phyloP scores from a whole-genome alignment of 2,113 vertebrate genomes.

The Xenopus borealis region DNA sequence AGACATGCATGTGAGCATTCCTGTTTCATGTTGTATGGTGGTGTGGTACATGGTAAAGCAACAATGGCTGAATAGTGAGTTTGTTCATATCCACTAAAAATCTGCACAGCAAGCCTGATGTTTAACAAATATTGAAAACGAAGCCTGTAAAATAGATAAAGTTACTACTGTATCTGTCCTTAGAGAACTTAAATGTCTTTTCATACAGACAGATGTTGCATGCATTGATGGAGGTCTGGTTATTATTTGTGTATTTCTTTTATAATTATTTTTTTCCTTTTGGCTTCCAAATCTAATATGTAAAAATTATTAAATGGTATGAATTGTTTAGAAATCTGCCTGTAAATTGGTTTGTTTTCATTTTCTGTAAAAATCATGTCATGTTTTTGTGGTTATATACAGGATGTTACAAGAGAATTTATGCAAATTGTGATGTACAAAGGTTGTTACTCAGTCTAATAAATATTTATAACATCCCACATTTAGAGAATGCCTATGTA shows the following conservation, averaged over 20 bases:
- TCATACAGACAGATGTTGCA: slow-evolving; percentile 93
- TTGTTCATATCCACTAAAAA: slow-evolving; percentile 75
- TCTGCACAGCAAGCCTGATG: slow-evolving; percentile 64
- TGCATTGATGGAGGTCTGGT: slow-evolving; percentile 86
- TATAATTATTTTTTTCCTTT: slow-evolving; percentile 54
- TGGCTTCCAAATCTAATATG: slow-evolving; percentile 64
- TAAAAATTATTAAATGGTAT: slow-evolving; percentile 69
- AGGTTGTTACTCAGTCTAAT: slow-evolving; percentile 86
- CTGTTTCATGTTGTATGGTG: slow-evolving; percentile 77
- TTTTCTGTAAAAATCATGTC: slow-evolving; percentile 82
- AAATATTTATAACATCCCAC: slow-evolving; percentile 83
- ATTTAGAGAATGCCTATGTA: too few relatives aligned
- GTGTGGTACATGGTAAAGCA: slow-evolving; percentile 75
- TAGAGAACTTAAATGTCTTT: slow-evolving; percentile 83
- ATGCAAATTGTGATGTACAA: slow-evolving; percentile 95
- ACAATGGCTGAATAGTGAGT: slow-evolving; percentile 67
- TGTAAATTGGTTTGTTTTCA: slow-evolving; percentile 96
- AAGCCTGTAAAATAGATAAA: slow-evolving; percentile 57
- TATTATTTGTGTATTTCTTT: slow-evolving; percentile 57
- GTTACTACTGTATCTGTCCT: slow-evolving; percentile 63
- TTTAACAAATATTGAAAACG: slow-evolving; percentile 57
- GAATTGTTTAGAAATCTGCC: slow-evolving; percentile 86
- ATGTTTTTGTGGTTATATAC: slow-evolving; percentile 97
- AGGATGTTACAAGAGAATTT: slow-evolving; percentile 90
- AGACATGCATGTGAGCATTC: slow-evolving; percentile 84